These are phyloP conservation scores for Gobio gobio DNA, from an alignment of 2,113 vertebrate species.

Conservation along the genomic window DNA sequence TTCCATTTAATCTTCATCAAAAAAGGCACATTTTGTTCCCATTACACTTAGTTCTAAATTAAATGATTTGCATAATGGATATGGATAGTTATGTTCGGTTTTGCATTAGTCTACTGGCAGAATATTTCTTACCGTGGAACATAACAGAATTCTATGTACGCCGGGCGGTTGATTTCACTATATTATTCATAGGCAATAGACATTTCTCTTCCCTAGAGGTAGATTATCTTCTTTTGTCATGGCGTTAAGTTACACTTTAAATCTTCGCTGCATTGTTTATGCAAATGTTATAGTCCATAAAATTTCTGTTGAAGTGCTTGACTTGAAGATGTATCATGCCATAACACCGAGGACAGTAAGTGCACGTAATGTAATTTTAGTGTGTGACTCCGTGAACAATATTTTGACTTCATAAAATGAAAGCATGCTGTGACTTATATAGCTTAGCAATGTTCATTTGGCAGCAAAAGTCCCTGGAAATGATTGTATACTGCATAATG, in stretches of 20 bases:
- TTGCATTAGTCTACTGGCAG: background rate
- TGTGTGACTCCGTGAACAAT: constrained; percentile 5
- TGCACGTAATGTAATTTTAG: constrained; percentile 23
- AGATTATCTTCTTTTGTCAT: constrained; percentile 40
- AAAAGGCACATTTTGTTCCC: background rate
- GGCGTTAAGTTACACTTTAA: constrained; percentile 30
- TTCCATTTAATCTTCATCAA: background rate
- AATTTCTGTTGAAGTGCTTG: constrained; percentile 29
- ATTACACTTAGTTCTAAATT: background rate
- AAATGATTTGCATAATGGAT: constrained; percentile 23
- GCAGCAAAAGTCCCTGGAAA: background rate
- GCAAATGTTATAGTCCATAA: constrained; percentile 34
- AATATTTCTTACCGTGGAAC: background rate
- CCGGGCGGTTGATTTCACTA: background rate
- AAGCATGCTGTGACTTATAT: constrained; percentile 4
- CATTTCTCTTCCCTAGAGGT: constrained; percentile 18
- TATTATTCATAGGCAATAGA: constrained; percentile 37
- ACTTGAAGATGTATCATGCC: constrained; percentile 9
- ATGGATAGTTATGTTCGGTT: background rate
- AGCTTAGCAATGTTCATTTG: constrained; percentile 3
- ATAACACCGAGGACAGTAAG: background rate
- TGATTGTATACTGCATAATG: background rate
- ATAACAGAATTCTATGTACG: background rate
- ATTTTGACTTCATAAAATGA: constrained; percentile 28
- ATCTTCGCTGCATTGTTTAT: constrained; percentile 36